Evolutionary conservation across 2,888 invertebrate genomes (phyloP).

Genomic region (Ophioninae sp.): DNA sequence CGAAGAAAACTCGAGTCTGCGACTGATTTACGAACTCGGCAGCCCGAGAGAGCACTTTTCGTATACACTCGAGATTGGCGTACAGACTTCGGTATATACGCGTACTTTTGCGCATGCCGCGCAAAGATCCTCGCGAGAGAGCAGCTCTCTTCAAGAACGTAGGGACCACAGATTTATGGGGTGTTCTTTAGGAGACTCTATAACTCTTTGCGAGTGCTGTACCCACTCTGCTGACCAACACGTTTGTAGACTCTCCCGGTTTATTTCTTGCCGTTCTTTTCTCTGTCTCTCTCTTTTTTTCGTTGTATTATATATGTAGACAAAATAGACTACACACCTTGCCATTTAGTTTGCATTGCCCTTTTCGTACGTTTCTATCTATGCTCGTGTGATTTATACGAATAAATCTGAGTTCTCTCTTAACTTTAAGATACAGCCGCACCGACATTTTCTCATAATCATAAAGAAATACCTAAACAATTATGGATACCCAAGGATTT

Average conservation of each 20-base stretch:
- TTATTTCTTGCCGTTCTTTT: constrained; percentile 5
- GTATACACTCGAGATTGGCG: constrained; percentile 26
- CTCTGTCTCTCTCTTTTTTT: not conserved
- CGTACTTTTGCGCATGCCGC: constrained; percentile 63
- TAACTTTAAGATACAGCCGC: no score
- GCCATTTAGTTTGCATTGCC: not conserved
- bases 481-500: no score
- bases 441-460: no score
- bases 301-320: not conserved
- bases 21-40: constrained; percentile 78
- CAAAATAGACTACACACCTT: not conserved
- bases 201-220: constrained; percentile 62
- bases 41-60: constrained; percentile 43
- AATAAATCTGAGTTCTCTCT: no score
- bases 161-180: constrained; percentile 73
- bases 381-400: not conserved
- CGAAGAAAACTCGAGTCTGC: constrained; percentile 72
- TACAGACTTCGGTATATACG: constrained; percentile 21
- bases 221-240: constrained; percentile 22
- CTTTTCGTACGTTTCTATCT: not conserved
- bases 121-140: constrained; percentile 40
- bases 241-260: constrained; percentile 24
- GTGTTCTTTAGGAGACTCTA: constrained; percentile 73
- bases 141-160: constrained; percentile 58
- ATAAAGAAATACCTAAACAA: no score